Percentiles rank a stretch among this genome's conserved stretches.
Conservation (phyloP, 2,113 vertebrate genomes). For the Rhynchomys soricoides region DNA sequence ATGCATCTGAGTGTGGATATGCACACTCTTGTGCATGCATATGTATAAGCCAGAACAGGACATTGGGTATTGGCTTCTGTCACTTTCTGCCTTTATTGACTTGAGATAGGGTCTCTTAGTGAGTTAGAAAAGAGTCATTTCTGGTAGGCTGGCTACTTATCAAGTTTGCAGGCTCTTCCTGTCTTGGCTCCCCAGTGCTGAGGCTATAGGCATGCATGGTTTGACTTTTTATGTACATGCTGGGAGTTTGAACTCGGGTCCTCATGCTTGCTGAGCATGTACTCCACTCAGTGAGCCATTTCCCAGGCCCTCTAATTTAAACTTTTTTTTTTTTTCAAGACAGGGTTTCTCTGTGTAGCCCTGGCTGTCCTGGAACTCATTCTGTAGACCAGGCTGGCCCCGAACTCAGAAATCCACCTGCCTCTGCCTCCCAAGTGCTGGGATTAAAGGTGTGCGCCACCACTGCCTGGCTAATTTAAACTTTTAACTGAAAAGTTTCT, state of each 20-base stretch:
- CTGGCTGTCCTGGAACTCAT: too few species aligned
- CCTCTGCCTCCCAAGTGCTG: too few species aligned
- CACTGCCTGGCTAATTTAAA: constrained; percentile 43
- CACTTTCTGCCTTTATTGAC: background rate
- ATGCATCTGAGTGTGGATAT: background rate
- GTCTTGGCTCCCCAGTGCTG: background rate
- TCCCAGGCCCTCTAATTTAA: background rate
- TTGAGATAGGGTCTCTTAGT: background rate
- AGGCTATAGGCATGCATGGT: background rate
- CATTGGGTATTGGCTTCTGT: too few species aligned
- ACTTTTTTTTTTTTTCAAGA: too few species aligned
- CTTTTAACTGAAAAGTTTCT: constrained; percentile 36
- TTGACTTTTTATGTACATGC: background rate
- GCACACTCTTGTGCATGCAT: background rate
- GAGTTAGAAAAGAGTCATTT: background rate
- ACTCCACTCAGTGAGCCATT: background rate
- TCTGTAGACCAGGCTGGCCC: too few species aligned
- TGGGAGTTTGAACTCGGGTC: background rate
- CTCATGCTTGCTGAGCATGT: background rate
- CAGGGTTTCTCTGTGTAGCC: too few species aligned
- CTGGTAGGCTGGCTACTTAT: background rate
- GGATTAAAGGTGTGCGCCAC: too few species aligned
- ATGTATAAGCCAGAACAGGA: background rate
- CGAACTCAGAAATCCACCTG: too few species aligned
- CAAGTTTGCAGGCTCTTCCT: background rate